Conservation (phyloP, 2,113 vertebrate genomes). For the Hypocryptadius cinnamomeus region DNA sequence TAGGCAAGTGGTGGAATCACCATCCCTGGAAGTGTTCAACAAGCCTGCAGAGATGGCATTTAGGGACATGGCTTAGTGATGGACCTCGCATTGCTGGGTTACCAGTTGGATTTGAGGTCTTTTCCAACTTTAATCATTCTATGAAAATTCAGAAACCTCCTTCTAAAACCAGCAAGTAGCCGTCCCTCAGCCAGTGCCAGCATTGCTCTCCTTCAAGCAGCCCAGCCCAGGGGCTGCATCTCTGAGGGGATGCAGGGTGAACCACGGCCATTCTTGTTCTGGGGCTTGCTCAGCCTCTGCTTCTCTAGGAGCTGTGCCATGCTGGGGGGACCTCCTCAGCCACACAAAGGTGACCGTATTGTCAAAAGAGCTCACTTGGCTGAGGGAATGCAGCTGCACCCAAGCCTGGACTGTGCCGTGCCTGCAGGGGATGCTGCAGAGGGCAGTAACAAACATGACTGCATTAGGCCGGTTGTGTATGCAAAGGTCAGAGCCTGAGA, state of each 20-base stretch:
- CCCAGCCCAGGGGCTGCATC: fast-evolving
- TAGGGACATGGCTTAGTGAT: neutral
- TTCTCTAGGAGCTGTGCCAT: fast-evolving
- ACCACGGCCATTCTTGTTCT: fast-evolving
- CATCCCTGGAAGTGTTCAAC: neutral
- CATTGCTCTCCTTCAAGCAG: neutral
- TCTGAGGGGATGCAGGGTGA: fast-evolving
- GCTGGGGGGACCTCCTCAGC: neutral
- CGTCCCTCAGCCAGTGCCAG: neutral
- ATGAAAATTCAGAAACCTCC: neutral
- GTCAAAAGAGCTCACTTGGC: neutral
- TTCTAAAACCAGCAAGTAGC: neutral
- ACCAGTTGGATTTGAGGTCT: neutral
- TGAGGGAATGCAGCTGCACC: neutral
- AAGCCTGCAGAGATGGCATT: neutral
- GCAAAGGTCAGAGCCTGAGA: neutral
- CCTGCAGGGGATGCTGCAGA: neutral
- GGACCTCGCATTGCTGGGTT: neutral
- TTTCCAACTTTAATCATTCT: neutral
- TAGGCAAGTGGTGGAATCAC: neutral
- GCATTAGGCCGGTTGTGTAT: fast-evolving
- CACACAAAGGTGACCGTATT: neutral
- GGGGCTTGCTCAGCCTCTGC: neutral
- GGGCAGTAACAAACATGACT: fast-evolving
- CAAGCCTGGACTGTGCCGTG: neutral